Evolutionary conservation across 2,113 vertebrate genomes (phyloP), one percentile per base, ranked within the genome.

Genomic region (Pollachius pollachius): DNA sequence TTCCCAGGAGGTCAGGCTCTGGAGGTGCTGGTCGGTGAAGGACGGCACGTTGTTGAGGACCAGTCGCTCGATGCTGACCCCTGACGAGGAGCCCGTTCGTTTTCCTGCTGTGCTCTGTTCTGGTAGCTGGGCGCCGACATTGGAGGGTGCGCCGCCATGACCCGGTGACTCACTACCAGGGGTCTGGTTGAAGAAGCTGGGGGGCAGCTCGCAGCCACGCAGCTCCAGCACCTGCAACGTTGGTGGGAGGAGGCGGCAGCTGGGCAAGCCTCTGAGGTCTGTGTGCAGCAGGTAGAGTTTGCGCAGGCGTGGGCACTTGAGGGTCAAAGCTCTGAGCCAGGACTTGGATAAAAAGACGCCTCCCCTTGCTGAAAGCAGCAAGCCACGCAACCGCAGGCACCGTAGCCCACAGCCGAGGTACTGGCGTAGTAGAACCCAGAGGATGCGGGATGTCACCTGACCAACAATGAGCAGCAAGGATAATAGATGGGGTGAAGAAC

Each of bases 21-120:
- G 86, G 68, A 94, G 84, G 63, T 94, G 92, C 71, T 90, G 86
- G 78, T 93, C 91, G 0, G 87, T 91, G 69, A 94, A 93, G n/a
- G 91, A 92, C 16, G 92, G 91, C 37, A 94, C 91, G 3, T 87
- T 91, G 58, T 92, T 88, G 3, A 93, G 77, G 52, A 93, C 78
- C 37, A 93, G 79, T 27, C 84, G 84, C 73, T 90, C 81, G 18
- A 93, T 85, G 48, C 72, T 8, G 37, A 87, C 74, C 60, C 85
- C 81, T 6, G 71, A 68, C 12, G 71, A 60, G 27, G 72, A 48
- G 8, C 52, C 18, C 4, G 3, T 52, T 16, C 73, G 37, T 65
- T 85, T 85, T 23, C 73, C 64, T 63, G 79, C 71, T 62, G 60
- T 64, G 4, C 60, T 37, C 21, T 25, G 66, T 62, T 64, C 63